These are phyloP conservation scores for Axinella damicornis DNA, from an alignment of 37 sponge, comb jelly and placozoan species.

Conservation along the genomic window DNA sequence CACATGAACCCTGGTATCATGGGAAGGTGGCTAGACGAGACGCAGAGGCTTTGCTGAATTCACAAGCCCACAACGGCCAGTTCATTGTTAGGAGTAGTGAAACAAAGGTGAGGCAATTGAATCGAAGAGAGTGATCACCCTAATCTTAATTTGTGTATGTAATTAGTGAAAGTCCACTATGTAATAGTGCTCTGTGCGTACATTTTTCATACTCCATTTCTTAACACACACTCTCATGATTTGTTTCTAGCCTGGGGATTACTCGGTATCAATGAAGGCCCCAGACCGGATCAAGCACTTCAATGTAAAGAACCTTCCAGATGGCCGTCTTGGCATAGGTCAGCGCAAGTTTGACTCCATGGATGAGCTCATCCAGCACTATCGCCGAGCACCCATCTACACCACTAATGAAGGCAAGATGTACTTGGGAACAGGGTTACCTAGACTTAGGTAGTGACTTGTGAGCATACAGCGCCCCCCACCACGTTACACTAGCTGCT, in stretches of 20 bases:
- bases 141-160: too few relatives aligned
- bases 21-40: constrained; percentile 81
- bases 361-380: constrained; percentile 92
- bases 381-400: constrained; percentile 88
- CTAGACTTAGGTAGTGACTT: constrained; percentile 55
- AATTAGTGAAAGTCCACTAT: neutral
- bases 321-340: constrained; percentile 87
- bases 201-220: neutral
- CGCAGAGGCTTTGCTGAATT: constrained; percentile 70
- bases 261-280: constrained; percentile 94
- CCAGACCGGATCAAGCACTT: constrained; percentile 94
- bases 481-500: neutral
- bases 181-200: neutral
- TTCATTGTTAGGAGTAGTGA: constrained; percentile 92
- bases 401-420: constrained; percentile 86
- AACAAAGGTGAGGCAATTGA: constrained; percentile 70
- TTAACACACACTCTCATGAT: neutral
- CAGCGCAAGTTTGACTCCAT: constrained; percentile 89
- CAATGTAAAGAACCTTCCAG: constrained; percentile 81
- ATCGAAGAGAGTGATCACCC: too few relatives aligned
- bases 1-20: constrained; percentile 79
- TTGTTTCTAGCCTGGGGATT: constrained; percentile 85
- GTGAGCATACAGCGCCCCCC: neutral
- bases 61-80: constrained; percentile 77
- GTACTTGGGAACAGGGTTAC: constrained; percentile 71